A percentile compares a stretch with the other conserved stretches of the same genome.
phyloP scores from a whole-genome alignment of 1,140 invertebrate species.

The Adoxophyes honmai region DNA sequence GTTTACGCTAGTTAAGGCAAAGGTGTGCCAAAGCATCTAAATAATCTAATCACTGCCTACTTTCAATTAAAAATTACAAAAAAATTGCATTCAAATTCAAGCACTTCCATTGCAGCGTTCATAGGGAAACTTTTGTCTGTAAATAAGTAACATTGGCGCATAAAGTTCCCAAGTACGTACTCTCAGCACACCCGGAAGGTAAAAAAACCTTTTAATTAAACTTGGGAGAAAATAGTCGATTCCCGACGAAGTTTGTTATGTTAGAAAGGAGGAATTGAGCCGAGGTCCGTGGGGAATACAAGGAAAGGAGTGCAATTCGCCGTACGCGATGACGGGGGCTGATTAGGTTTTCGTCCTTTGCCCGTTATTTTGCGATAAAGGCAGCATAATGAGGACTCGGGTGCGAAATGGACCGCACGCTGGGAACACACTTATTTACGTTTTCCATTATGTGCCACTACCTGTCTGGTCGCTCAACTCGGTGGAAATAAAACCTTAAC shows the following conservation, averaged over 20 bases:
- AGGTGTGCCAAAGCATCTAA: no score
- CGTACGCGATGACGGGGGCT: conserved; percentile 17
- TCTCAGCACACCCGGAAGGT: no score
- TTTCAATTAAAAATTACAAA: no score
- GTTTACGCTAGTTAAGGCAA: no score
- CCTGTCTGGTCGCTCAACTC: background rate
- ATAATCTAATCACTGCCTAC: no score
- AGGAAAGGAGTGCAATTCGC: conserved; percentile 9
- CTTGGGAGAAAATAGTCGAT: conserved; percentile 17
- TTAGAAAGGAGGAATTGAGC: conserved; percentile 26
- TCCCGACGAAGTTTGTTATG: conserved; percentile 24
- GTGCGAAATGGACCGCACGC: conserved; percentile 11
- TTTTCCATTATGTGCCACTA: conserved; percentile 7
- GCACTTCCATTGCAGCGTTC: no score
- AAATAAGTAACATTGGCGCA: no score
- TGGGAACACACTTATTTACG: background rate
- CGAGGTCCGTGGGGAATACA: conserved; percentile 18
- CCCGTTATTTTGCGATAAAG: conserved; percentile 15
- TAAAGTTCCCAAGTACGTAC: no score
- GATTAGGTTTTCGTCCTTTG: conserved; percentile 19
- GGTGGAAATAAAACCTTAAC: background rate
- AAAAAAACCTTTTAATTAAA: conserved; percentile 25
- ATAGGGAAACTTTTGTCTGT: no score
- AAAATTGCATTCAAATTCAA: no score
- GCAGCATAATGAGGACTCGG: conserved; percentile 7